A percentile compares a stretch with the other conserved stretches of the same genome.
phyloP scores from a whole-genome alignment of 1,140 invertebrate genomes.

The Neomicropteryx cornuta region DNA sequence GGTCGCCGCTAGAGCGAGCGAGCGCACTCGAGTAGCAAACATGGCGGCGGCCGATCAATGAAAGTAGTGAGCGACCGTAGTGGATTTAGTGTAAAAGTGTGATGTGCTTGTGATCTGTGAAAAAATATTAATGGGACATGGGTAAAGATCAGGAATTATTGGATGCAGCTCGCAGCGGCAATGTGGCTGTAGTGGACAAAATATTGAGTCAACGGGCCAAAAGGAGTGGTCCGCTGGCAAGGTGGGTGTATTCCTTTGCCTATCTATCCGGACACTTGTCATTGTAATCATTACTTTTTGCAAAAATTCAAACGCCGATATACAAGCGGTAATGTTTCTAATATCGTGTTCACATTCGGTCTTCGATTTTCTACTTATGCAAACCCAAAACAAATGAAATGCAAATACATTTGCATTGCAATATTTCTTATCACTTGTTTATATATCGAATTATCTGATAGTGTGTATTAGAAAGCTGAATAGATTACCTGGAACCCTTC shows the following conservation, averaged over 20 bases:
- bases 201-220: conserved; percentile 80
- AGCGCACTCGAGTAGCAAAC: conserved; percentile 39
- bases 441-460: no score
- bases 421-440: no score
- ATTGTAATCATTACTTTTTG: not conserved
- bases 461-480: no score
- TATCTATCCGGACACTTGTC: not conserved
- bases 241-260: conserved; percentile 48
- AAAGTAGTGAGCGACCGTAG: conserved; percentile 49
- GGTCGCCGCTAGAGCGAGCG: conserved; percentile 38
- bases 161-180: conserved; percentile 87
- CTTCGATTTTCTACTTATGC: no score
- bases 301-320: no score
- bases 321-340: no score
- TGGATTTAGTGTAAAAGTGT: conserved; percentile 47
- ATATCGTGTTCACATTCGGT: no score
- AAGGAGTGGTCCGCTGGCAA: conserved; percentile 85
- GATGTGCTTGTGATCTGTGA: conserved; percentile 31
- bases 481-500: no score
- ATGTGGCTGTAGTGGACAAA: conserved; percentile 80
- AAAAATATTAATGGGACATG: conserved; percentile 61
- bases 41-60: conserved; percentile 68
- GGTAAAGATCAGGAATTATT: conserved; percentile 93
- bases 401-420: no score
- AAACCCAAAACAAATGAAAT: no score